Evolutionary conservation across 2,113 vertebrate species (phyloP).

Genomic region (Indicator maculatus): DNA sequence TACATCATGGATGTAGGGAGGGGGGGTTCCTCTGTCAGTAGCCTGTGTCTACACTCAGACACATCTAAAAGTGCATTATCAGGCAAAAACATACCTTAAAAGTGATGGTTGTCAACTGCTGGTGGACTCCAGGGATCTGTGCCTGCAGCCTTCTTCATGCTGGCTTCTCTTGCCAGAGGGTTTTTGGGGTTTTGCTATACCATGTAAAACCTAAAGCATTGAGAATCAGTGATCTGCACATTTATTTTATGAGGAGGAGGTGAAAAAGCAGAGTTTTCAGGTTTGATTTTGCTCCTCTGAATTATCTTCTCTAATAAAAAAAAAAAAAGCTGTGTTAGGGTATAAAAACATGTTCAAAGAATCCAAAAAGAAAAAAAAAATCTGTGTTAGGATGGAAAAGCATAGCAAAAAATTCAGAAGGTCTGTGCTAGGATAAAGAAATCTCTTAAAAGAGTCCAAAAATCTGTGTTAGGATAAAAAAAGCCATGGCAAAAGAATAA

Average conservation of each 20-base stretch:
- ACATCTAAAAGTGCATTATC: slow-evolving; percentile 32
- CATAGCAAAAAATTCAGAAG: too few species aligned
- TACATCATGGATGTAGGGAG: not conserved
- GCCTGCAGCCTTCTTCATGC: not conserved
- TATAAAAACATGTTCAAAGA: too few species aligned
- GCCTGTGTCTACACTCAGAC: not conserved
- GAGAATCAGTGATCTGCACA: not conserved
- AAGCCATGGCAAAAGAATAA: too few species aligned
- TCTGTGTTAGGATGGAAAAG: too few species aligned
- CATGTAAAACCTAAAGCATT: not conserved
- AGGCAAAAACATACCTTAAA: not conserved
- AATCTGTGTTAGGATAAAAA: too few species aligned
- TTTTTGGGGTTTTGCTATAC: not conserved
- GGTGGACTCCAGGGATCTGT: not conserved
- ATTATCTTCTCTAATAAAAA: too few species aligned
- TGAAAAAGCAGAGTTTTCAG: not conserved
- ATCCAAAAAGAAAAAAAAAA: too few species aligned
- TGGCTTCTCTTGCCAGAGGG: not conserved
- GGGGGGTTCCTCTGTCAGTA: not conserved
- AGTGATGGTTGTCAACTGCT: not conserved
- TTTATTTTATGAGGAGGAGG: not conserved
- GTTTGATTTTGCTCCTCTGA: not conserved
- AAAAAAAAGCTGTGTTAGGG: too few species aligned
- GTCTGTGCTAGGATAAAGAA: too few species aligned
- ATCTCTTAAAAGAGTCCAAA: too few species aligned